These are phyloP conservation scores for Corydoras maculifer DNA, from an alignment of 2,113 vertebrate species.

Conservation along the genomic window DNA sequence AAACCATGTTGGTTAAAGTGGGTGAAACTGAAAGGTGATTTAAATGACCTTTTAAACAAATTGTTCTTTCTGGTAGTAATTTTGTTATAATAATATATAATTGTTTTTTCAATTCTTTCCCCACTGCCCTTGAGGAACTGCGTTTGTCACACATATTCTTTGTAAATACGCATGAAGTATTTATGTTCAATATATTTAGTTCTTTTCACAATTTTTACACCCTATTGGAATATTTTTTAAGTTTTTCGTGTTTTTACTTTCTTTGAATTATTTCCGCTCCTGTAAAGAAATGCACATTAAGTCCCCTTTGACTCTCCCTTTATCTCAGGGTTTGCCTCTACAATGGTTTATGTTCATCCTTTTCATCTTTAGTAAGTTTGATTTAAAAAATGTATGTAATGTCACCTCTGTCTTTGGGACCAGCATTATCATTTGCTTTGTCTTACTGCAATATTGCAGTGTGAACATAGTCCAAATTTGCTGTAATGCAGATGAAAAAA, in stretches of 20 bases:
- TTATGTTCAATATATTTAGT: conserved; percentile 6
- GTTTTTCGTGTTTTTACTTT: not conserved
- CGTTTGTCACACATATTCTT: conserved; percentile 8
- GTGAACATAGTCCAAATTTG: not conserved
- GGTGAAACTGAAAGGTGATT: not conserved
- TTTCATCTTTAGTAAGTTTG: conserved; percentile 15
- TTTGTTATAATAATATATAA: too few relatives aligned
- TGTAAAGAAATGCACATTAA: conserved; percentile 20
- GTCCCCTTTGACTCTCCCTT: conserved; percentile 15
- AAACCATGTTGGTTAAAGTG: not conserved
- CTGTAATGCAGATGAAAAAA: not conserved
- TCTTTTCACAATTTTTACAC: conserved; percentile 19
- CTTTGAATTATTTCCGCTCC: conserved; percentile 8
- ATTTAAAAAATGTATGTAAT: conserved; percentile 4
- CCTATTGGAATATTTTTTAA: conserved; percentile 8
- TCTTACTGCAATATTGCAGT: conserved; percentile 19
- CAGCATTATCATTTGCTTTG: conserved; percentile 15
- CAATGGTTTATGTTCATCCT: conserved; percentile 39
- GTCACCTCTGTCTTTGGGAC: conserved; percentile 25
- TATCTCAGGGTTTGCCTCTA: conserved; percentile 39
- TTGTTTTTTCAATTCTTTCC: not conserved
- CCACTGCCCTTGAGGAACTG: not conserved
- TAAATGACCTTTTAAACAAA: conserved; percentile 5
- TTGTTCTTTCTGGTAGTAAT: too few relatives aligned
- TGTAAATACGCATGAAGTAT: conserved; percentile 42